These are phyloP conservation scores for Exocentrus adspersus DNA, from an alignment of 2,888 invertebrate species.

Conservation along the genomic window DNA sequence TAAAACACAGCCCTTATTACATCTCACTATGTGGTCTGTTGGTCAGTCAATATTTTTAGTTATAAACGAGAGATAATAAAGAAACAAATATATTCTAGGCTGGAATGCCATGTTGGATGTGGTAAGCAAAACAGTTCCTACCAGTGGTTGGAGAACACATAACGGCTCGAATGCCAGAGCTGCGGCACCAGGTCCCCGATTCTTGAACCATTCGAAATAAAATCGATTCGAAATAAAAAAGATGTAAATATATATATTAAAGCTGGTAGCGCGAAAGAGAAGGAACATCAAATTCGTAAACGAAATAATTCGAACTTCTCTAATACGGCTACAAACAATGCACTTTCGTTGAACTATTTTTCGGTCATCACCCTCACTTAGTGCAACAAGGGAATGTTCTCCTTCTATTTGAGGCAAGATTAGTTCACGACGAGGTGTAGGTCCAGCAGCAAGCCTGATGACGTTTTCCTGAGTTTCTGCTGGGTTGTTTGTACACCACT, in stretches of 20 bases:
- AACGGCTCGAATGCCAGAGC: not conserved
- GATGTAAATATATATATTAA: no score
- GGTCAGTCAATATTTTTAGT: no score
- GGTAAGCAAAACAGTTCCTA: not conserved
- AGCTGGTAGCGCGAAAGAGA: no score
- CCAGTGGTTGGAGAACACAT: not conserved
- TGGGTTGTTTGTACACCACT: not conserved
- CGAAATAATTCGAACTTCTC: not conserved
- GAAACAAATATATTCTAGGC: no score
- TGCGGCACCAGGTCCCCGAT: no score
- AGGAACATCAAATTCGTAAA: no score
- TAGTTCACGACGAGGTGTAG: not conserved
- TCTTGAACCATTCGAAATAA: no score
- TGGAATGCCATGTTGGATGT: not conserved
- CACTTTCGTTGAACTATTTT: conserved; percentile 7
- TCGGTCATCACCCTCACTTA: not conserved
- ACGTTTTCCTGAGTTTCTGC: not conserved
- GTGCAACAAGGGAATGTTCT: not conserved
- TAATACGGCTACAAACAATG: not conserved
- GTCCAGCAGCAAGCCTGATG: not conserved
- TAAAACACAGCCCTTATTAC: no score
- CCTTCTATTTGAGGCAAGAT: not conserved
- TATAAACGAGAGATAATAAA: no score
- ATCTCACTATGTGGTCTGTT: no score
- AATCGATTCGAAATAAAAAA: no score